Evolutionary conservation across 1,140 invertebrate genomes (phyloP).

Genomic region (Wiebesia pumilae): DNA sequence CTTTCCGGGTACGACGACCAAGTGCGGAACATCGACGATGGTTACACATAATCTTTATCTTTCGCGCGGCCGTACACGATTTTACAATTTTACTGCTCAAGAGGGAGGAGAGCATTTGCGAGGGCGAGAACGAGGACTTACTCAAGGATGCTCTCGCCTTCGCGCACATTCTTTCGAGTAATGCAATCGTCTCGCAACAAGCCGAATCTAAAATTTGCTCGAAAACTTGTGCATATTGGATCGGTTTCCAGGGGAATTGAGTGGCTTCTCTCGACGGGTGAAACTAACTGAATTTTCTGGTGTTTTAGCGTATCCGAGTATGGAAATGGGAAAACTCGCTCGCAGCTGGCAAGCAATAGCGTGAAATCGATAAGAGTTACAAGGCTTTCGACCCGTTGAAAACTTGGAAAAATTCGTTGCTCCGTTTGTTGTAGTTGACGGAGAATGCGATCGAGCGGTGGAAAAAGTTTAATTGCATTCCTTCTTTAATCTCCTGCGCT

Average conservation of each 20-base stretch:
- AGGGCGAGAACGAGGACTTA: not conserved
- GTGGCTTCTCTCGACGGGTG: not conserved
- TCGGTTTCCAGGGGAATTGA: no score
- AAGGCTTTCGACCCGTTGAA: no score
- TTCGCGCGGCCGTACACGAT: conserved; percentile 34
- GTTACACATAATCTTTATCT: not conserved
- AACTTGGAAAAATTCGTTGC: no score
- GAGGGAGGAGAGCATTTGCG: no score
- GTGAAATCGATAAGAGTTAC: no score
- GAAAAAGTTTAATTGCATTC: no score
- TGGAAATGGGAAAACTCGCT: not conserved
- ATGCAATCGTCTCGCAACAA: not conserved
- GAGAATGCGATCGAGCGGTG: no score
- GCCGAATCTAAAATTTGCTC: not conserved
- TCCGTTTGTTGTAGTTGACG: no score
- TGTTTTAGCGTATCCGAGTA: no score
- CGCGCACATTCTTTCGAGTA: not conserved
- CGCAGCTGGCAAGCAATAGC: no score
- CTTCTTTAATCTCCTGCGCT: no score
- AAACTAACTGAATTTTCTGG: no score
- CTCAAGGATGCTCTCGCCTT: not conserved
- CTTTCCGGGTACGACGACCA: not conserved
- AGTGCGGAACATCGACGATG: not conserved
- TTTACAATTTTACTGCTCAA: conserved; percentile 38
- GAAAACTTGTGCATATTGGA: not conserved